These are phyloP conservation scores for Ametastegia equiseti DNA, from an alignment of 2,888 invertebrate species.

Conservation along the genomic window DNA sequence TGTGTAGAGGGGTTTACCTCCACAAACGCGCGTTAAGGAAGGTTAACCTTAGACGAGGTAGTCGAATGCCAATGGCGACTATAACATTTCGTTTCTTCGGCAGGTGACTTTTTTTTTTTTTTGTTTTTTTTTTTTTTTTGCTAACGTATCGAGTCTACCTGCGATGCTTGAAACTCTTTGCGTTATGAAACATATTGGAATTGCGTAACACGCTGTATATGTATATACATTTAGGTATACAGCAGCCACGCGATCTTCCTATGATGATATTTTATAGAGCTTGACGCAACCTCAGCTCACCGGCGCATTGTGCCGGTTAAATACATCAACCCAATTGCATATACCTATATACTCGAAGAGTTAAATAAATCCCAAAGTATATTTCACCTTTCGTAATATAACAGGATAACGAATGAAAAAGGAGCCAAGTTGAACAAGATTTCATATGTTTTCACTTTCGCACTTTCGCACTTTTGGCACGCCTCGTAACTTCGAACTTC, in stretches of 20 bases:
- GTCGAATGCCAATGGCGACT: conserved; percentile 25
- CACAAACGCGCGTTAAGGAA: conserved; percentile 1
- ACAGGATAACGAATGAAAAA: not conserved
- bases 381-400: not conserved
- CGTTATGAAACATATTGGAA: no score
- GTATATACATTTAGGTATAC: no score
- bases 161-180: no score
- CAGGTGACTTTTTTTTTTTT: not conserved
- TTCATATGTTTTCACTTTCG: conserved; percentile 24
- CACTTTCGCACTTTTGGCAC: not conserved
- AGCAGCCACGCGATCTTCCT: no score
- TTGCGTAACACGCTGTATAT: no score
- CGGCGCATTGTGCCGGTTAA: no score
- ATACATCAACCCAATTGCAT: no score
- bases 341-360: no score
- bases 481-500: conserved; percentile 10
- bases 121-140: no score
- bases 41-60: conserved; percentile 34
- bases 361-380: not conserved
- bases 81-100: not conserved
- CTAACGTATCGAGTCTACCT: no score
- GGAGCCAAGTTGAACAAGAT: not conserved
- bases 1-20: conserved; percentile 11
- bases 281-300: no score
- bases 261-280: no score